These are phyloP conservation scores for Clarias platycephalus DNA, from an alignment of 2,797 vertebrate genomes.

Conservation along the genomic window DNA sequence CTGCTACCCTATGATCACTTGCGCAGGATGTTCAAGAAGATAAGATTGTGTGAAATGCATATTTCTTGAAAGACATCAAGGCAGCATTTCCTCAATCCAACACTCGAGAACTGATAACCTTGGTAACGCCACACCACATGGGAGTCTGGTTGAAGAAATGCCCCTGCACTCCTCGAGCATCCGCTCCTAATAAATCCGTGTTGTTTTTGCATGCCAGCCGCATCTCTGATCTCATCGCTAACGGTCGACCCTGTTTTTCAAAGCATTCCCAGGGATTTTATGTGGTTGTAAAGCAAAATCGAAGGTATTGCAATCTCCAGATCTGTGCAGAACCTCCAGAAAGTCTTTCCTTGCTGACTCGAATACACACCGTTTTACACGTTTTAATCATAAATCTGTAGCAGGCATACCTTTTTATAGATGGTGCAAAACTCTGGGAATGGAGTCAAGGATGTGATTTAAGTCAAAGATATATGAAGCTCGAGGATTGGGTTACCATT, in stretches of 20 bases:
- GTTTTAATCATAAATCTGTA: constrained; percentile 1
- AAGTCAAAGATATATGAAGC: constrained; percentile 58
- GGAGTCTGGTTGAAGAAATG: background rate
- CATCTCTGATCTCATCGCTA: constrained; percentile 3
- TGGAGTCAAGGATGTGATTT: constrained; percentile 60
- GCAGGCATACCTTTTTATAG: constrained; percentile 26
- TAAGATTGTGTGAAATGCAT: constrained; percentile 57
- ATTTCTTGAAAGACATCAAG: constrained; percentile 58
- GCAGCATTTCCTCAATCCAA: constrained; percentile 55
- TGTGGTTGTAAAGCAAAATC: constrained; percentile 30
- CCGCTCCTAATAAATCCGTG: background rate
- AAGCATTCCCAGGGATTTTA: constrained; percentile 29
- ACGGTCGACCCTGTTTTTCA: constrained; percentile 7
- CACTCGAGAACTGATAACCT: constrained; percentile 46
- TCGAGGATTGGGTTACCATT: constrained; percentile 60
- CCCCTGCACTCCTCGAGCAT: background rate
- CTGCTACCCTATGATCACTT: constrained; percentile 56
- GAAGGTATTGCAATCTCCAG: constrained; percentile 17
- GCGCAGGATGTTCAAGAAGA: constrained; percentile 59
- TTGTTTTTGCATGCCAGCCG: background rate
- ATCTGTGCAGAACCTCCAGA: constrained; percentile 13
- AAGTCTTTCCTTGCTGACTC: constrained; percentile 4
- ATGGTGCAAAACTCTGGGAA: constrained; percentile 61
- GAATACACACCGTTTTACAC: constrained; percentile 15
- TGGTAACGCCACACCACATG: constrained; percentile 37